These are phyloP conservation scores for Apaloderma vittatum DNA, from an alignment of 2,113 vertebrate genomes.

Conservation along the genomic window DNA sequence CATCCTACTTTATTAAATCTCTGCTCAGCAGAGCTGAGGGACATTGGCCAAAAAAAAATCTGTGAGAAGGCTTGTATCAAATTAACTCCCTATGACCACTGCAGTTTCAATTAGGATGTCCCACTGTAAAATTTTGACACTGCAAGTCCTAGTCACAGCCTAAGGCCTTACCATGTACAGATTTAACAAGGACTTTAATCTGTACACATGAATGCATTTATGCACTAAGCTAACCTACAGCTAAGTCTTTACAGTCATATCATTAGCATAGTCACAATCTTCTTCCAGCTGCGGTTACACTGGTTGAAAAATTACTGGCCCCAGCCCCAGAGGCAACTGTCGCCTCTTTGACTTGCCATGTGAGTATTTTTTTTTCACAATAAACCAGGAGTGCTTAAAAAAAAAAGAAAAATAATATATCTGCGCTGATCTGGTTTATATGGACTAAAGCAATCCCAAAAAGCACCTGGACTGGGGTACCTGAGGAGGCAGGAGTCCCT, in stretches of 20 bases:
- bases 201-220: constrained; percentile 46
- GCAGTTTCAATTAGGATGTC: background rate
- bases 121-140: constrained; percentile 23
- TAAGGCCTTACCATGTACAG: constrained; percentile 17
- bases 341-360: constrained; percentile 2
- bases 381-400: background rate
- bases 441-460: background rate
- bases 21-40: background rate
- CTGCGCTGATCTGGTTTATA: background rate
- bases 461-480: background rate
- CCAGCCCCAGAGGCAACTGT: background rate
- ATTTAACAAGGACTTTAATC: constrained; percentile 59
- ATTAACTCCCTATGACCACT: constrained; percentile 4
- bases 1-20: background rate
- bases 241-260: constrained; percentile 38
- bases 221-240: constrained; percentile 40
- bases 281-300: constrained; percentile 18
- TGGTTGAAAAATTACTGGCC: constrained; percentile 35
- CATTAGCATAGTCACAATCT: constrained; percentile 47
- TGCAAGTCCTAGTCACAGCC: constrained; percentile 18
- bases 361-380: background rate
- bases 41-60: background rate
- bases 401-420: background rate
- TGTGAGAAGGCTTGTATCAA: background rate
- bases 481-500: background rate